Conservation (phyloP, 2,888 invertebrate species). For the Endotricha flammealis region DNA sequence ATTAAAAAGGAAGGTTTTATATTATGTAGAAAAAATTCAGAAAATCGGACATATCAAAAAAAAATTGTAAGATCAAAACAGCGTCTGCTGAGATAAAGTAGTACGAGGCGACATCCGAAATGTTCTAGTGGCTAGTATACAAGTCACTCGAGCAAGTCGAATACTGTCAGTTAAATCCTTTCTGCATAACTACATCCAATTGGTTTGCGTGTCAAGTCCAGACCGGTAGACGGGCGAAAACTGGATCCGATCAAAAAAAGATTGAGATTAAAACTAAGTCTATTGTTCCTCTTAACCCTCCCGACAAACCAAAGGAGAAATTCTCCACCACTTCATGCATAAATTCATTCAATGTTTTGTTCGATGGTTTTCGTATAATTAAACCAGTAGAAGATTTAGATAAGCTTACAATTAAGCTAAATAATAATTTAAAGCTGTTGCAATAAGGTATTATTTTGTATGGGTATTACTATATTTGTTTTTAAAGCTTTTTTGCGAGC, state of each 20-base stretch:
- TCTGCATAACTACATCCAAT: neutral
- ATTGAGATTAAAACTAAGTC: conserved; percentile 69
- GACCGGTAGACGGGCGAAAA: conserved; percentile 44
- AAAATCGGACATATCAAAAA: too few relatives aligned
- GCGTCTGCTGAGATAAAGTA: too few relatives aligned
- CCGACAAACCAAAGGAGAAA: conserved; percentile 52
- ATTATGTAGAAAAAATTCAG: too few relatives aligned
- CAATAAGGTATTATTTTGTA: conserved; percentile 36
- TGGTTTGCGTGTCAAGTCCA: neutral
- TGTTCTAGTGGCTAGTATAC: too few relatives aligned
- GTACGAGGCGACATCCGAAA: too few relatives aligned
- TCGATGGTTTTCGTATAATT: conserved; percentile 58
- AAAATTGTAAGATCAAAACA: too few relatives aligned
- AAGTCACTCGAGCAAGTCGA: too few relatives aligned
- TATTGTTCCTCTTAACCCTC: conserved; percentile 69
- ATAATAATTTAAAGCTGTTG: conserved; percentile 27
- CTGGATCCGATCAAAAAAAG: conserved; percentile 55
- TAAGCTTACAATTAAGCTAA: conserved; percentile 36
- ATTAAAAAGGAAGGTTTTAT: too few relatives aligned
- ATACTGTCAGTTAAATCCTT: too few relatives aligned
- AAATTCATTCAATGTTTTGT: conserved; percentile 70
- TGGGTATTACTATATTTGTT: conserved; percentile 14
- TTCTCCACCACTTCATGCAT: conserved; percentile 64
- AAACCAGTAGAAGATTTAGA: conserved; percentile 55
- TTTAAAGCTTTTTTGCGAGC: conserved; percentile 45